phyloP scores from a whole-genome alignment of 2,888 invertebrate species.

The Furcula furcula region DNA sequence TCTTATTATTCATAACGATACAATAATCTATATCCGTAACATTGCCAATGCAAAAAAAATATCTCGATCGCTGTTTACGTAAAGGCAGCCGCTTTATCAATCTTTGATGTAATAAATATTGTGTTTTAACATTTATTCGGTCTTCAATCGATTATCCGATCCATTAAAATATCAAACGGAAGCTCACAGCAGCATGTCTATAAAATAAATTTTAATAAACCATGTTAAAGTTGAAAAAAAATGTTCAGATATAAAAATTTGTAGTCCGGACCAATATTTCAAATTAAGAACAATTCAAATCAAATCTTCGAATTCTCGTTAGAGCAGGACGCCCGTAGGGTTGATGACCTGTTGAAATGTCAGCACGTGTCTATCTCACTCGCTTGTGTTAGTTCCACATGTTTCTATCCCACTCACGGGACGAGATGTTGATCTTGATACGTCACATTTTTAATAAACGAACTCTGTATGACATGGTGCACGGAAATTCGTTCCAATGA shows the following conservation, averaged over 20 bases:
- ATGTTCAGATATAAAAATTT: conserved; percentile 49
- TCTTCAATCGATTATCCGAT: conserved; percentile 49
- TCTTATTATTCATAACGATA: conserved; percentile 31
- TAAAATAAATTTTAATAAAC: conserved; percentile 67
- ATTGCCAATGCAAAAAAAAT: conserved; percentile 20
- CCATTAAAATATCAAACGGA: conserved; percentile 71
- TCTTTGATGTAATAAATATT: conserved; percentile 51
- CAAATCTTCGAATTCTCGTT: conserved; percentile 80
- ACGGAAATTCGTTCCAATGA: conserved; percentile 80
- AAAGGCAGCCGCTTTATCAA: conserved; percentile 43
- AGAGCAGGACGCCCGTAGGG: conserved; percentile 78
- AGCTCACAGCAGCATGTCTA: conserved; percentile 57
- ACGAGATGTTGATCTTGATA: conserved; percentile 81
- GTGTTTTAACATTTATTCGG: conserved; percentile 55
- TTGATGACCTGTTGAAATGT: conserved; percentile 81
- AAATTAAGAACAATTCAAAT: conserved; percentile 81
- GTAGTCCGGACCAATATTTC: conserved; percentile 67
- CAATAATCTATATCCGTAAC: conserved; percentile 29
- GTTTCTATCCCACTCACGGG: conserved; percentile 57
- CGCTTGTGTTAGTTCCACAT: conserved; percentile 42
- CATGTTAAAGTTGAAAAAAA: conserved; percentile 50
- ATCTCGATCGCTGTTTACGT: conserved; percentile 29
- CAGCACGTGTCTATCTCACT: conserved; percentile 68
- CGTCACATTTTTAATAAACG: conserved; percentile 82
- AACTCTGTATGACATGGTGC: conserved; percentile 78